Base-by-base conservation (phyloP, 2,797 vertebrate genomes). In the Ataeniobius toweri region DNA sequence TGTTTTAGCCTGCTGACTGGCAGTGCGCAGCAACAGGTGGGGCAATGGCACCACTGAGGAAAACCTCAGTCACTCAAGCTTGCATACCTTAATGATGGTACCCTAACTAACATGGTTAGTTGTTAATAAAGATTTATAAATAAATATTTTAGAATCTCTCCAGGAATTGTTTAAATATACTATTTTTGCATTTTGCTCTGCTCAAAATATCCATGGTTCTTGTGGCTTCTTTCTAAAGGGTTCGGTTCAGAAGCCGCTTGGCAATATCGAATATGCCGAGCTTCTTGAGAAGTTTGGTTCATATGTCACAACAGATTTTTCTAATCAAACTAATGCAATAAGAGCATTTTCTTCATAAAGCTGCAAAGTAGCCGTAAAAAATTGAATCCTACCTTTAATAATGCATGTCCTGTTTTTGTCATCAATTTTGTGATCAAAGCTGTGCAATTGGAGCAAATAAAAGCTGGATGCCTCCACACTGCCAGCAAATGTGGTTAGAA, bases 281-380 rank as follows among this genome's bases (percentile, higher is more conserved):
- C 4, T 44, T 67, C 9, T 41, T 24, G 39, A 67, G 20, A 41
- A 10, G 6, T 67, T 16, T 67, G 9, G 36, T 39, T 12, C 36
- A 22, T 22, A 24, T 41, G 10, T 26, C 28, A 74, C 36, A 63
- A 0, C 10, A 44, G 56, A 20, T 74, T 79, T 75, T 72, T n/a
- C 46, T 39, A 14, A 48, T 76, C 13, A 51, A 59, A 53, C 10
- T 75, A 13, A 1, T 20, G 0, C 39, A 36, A 56, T 46, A 16
- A 73, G 41, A 67, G 48, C 51, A 72, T 79, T 81, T 81, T 22
- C 55, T 74, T 73, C 74, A 9, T 59, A 28, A 76, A 39, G 58
- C 9, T 67, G 72, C 13, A 68, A 9, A 48, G 20, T 67, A 53
- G 14, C 3, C 36, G 68, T 51, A 46, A 61, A 70, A 67, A 70